These are phyloP conservation scores for Steatocranus sp. DNA, from an alignment of 2,797 vertebrate genomes.

Conservation along the genomic window DNA sequence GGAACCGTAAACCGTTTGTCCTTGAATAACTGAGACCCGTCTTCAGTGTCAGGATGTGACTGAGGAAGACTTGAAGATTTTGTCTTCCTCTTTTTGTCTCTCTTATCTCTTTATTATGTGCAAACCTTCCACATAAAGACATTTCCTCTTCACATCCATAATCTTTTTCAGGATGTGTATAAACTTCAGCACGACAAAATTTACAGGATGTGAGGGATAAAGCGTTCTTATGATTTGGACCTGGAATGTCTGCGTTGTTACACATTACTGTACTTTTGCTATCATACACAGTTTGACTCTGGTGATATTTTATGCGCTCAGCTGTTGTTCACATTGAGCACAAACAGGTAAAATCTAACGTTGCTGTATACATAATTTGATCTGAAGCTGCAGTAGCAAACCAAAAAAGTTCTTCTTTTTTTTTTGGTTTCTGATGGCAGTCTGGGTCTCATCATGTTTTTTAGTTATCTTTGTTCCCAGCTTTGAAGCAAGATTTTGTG, in stretches of 20 bases:
- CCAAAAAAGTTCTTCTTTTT: conserved; percentile 1
- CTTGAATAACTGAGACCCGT: conserved; percentile 12
- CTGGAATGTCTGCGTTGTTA: conserved; percentile 19
- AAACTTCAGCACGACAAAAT: conserved; percentile 3
- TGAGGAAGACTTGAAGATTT: conserved; percentile 16
- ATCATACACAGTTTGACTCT: background rate
- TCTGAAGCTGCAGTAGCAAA: conserved; percentile 28
- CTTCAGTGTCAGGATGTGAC: background rate
- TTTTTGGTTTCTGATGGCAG: conserved; percentile 23
- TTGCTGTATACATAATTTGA: conserved; percentile 31
- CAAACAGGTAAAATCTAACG: conserved; percentile 27
- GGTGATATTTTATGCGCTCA: conserved; percentile 6
- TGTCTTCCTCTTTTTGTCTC: conserved; percentile 31
- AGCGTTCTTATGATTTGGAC: conserved; percentile 9
- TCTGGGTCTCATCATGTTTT: conserved; percentile 46
- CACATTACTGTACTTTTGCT: conserved; percentile 2
- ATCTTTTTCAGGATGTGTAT: conserved; percentile 6
- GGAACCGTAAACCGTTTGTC: background rate
- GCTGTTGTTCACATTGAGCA: conserved; percentile 31
- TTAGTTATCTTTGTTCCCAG: conserved; percentile 19
- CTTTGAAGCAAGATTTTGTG: conserved; percentile 21
- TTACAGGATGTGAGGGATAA: background rate
- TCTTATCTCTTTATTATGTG: background rate
- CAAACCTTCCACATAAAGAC: background rate
- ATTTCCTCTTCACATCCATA: background rate